Evolutionary conservation across 2,113 vertebrate genomes (phyloP), one percentile per base, ranked within the genome.

Genomic region (Trematocara zebra): DNA sequence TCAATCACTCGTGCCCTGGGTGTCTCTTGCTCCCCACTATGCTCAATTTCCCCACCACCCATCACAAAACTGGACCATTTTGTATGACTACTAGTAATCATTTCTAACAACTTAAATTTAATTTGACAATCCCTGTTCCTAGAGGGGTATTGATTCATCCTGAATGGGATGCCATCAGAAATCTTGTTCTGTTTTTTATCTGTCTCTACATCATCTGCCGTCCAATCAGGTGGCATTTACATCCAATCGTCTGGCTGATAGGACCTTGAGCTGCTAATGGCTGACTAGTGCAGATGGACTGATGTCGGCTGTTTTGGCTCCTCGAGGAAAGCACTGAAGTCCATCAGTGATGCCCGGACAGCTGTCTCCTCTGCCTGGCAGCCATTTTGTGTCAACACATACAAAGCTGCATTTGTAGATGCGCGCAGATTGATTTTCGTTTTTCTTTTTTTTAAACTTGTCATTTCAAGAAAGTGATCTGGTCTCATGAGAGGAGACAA

Each of bases 81-180:
- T 90, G 86, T 91, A 88, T 92, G 93, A 94, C 93, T 82, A 89
- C 91, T 91, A 91, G 92, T 95, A 93, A 95, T 95, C 94, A 94
- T 95, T 92, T 95, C 92, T 90, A 93, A 96, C 95, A 95, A 94
- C 90, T 91, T 83, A 95, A 96, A 96, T 96, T 90, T 95, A 94
- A 96, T 96, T 95, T 95, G 94, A 95, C 92, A 93, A 82, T 91
- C 86, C 86, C 87, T 76, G 82, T 93, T 95, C 93, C 94, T 90
- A 95, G 91, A 91, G 87, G 88, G 80, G 78, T 95, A 96, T 96
- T 90, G 96, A 96, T 96, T 91, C 37, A 64, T 74, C 89, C 87
- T 84, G 53, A 87, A 89, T 31, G 44, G 89, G 88, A 86, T 67
- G 59, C 81, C 26, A 67, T 76, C 86, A 92, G 85, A 90, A 90